Conservation (phyloP, 2,797 vertebrate species). For the Arnoldichthys spilopterus region DNA sequence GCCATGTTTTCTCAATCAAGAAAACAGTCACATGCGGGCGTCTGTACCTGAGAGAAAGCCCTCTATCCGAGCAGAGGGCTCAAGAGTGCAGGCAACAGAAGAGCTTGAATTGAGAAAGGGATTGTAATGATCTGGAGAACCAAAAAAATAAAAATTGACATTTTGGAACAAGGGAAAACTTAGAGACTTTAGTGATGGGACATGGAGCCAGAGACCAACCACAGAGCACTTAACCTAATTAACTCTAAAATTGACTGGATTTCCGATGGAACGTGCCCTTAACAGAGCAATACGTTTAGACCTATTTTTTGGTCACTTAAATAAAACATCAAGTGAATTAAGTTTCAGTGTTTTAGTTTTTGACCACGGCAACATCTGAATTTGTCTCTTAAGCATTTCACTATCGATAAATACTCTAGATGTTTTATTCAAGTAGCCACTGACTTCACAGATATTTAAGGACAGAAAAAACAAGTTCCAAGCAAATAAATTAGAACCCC, state of each 20-base stretch:
- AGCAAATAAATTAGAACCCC: neutral
- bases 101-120: constrained; percentile 77
- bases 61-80: constrained; percentile 67
- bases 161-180: constrained; percentile 44
- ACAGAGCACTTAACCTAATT: neutral
- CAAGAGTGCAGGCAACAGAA: constrained; percentile 74
- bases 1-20: constrained; percentile 63
- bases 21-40: constrained; percentile 59
- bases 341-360: no score
- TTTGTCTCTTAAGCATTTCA: no score
- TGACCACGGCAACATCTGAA: no score
- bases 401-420: no score
- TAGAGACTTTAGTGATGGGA: constrained; percentile 21
- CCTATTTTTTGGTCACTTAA: no score
- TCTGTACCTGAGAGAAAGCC: constrained; percentile 78
- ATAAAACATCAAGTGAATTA: no score
- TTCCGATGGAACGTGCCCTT: no score
- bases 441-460: neutral
- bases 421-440: no score
- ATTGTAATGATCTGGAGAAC: constrained; percentile 80
- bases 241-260: no score
- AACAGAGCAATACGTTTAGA: no score
- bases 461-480: neutral
- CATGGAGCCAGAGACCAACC: neutral
- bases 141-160: constrained; percentile 70